phyloP scores from a whole-genome alignment of 2,113 vertebrate species.

The Ceyx melanurus region DNA sequence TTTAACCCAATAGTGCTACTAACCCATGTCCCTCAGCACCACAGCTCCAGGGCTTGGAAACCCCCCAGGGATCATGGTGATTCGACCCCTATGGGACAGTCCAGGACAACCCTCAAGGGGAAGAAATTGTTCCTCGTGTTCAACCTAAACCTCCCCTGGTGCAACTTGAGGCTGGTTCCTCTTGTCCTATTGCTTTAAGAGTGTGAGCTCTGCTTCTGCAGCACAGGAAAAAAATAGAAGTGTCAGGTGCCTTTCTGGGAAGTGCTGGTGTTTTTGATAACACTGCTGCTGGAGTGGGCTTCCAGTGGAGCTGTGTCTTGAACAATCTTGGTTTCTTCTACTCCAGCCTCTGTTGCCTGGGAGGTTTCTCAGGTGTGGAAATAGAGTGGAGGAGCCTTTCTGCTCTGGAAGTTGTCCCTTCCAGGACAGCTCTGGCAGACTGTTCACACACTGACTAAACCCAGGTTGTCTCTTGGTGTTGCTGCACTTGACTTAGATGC shows the following conservation, averaged over 20 bases:
- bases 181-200: too few species aligned
- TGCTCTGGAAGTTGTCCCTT: fast-evolving
- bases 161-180: not conserved
- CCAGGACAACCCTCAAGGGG: too few species aligned
- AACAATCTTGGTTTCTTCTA: too few species aligned
- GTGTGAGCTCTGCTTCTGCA: not conserved
- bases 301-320: not conserved
- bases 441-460: too few species aligned
- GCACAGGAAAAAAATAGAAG: too few species aligned
- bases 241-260: fast-evolving
- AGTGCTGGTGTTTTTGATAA: not conserved
- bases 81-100: too few species aligned
- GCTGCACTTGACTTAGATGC: fast-evolving
- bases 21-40: too few species aligned
- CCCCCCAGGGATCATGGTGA: too few species aligned
- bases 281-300: not conserved
- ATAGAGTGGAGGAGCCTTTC: not conserved
- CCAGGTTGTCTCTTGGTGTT: fast-evolving
- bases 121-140: not conserved
- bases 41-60: too few species aligned
- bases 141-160: not conserved
- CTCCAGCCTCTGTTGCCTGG: too few species aligned
- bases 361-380: not conserved
- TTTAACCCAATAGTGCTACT: too few species aligned
- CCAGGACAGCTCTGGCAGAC: not conserved